phyloP scores from a whole-genome alignment of 1,140 invertebrate species.

The Lepidurus apus region DNA sequence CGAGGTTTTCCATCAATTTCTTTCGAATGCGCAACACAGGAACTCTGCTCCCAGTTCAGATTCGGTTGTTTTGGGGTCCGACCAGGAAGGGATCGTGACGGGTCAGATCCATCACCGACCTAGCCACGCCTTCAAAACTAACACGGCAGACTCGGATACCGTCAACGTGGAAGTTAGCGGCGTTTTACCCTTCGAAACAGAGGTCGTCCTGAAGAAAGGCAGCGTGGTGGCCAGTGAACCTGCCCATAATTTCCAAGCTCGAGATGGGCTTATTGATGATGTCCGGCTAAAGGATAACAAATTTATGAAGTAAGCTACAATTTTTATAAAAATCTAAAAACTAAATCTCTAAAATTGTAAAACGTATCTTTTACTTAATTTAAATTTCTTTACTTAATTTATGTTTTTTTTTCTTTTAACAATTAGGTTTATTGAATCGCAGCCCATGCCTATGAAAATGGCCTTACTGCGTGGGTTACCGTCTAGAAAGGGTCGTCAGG shows the following conservation, averaged over 20 bases:
- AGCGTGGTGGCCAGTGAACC: conserved; percentile 5
- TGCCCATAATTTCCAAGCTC: background rate
- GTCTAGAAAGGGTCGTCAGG: conserved; percentile 19
- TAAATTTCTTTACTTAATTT: background rate
- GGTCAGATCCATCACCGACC: background rate
- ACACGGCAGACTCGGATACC: background rate
- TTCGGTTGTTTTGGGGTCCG: background rate
- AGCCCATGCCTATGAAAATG: conserved; percentile 29
- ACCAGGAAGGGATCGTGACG: background rate
- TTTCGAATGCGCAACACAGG: background rate
- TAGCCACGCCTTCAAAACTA: background rate
- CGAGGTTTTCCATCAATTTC: background rate
- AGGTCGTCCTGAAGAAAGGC: background rate
- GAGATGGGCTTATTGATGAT: background rate
- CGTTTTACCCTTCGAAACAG: conserved; percentile 24
- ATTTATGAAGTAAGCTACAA: background rate
- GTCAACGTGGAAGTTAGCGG: conserved; percentile 27
- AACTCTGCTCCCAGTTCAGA: background rate
- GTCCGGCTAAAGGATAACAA: background rate
- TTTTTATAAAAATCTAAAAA: background rate
- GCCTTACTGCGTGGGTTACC: conserved; percentile 28
- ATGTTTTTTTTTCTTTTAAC: background rate
- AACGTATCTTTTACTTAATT: background rate
- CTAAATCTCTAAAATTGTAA: background rate
- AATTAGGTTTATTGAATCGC: conserved; percentile 26